Conservation (phyloP, 2,888 invertebrate genomes). For the Oxystoma pomonae region DNA sequence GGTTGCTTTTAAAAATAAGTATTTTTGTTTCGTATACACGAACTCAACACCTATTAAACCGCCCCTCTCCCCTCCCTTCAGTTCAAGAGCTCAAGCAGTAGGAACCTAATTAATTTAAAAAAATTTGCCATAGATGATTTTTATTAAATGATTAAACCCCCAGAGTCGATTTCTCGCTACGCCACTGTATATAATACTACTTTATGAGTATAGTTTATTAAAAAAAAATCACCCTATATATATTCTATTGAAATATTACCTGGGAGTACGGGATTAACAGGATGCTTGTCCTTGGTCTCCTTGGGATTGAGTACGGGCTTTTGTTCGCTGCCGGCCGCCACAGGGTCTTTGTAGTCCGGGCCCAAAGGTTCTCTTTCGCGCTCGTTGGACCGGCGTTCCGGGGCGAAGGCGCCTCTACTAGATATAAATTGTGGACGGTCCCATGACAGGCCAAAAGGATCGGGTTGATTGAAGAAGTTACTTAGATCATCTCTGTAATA, state of each 20-base stretch:
- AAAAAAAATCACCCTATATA: no score
- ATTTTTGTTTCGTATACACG: no score
- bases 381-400: slow-evolving; percentile 6
- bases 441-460: slow-evolving; percentile 22
- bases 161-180: no score
- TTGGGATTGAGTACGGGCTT: slow-evolving; percentile 33
- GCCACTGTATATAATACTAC: no score
- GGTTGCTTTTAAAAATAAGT: no score
- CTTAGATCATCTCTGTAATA: not conserved
- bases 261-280: slow-evolving; percentile 30
- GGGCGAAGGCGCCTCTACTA: slow-evolving; percentile 15
- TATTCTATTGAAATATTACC: slow-evolving; percentile 23
- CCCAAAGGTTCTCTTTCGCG: slow-evolving; percentile 39
- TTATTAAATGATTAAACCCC: no score
- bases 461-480: slow-evolving; percentile 7
- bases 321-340: slow-evolving; percentile 30
- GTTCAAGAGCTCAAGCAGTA: no score
- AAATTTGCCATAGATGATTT: no score
- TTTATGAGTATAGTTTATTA: no score
- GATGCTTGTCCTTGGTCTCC: slow-evolving; percentile 20
- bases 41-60: no score
- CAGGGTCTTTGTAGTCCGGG: slow-evolving; percentile 40
- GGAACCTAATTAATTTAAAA: no score
- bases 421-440: slow-evolving; percentile 20
- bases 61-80: no score